Percentiles rank a stretch among this genome's conserved stretches.
These are phyloP conservation scores for Neopipo cinnamomea DNA, from an alignment of 2,113 vertebrate genomes.

Conservation along the genomic window DNA sequence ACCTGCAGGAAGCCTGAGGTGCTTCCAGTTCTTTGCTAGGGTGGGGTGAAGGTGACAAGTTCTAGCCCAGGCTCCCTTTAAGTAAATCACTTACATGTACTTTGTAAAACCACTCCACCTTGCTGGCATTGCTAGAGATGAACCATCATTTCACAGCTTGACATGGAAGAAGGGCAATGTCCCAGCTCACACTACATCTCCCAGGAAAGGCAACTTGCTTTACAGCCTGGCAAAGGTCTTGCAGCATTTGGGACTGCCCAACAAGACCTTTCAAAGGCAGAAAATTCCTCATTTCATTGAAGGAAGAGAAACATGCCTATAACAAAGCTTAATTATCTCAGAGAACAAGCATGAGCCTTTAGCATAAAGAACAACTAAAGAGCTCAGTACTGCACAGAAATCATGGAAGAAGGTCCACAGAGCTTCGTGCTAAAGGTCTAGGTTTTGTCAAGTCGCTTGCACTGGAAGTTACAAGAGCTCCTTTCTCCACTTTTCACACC, in stretches of 20 bases:
- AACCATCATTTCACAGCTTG: background rate
- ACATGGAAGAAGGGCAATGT: background rate
- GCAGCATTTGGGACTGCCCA: background rate
- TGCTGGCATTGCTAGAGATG: background rate
- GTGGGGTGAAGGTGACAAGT: background rate
- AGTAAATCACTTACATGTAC: fast-evolving
- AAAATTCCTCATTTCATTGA: background rate
- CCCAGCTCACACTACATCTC: background rate
- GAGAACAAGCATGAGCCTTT: background rate
- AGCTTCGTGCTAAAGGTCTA: background rate
- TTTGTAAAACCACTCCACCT: background rate
- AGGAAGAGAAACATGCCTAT: background rate
- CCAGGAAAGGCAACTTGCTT: background rate
- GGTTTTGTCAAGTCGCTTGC: background rate
- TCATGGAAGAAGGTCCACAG: background rate
- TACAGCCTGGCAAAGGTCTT: background rate
- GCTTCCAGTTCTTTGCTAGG: background rate
- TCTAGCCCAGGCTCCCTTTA: background rate
- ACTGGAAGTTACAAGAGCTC: background rate
- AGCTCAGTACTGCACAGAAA: background rate
- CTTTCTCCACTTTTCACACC: background rate
- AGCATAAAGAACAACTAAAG: background rate
- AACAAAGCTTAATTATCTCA: background rate
- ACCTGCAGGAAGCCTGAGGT: background rate
- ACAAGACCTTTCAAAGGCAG: background rate